Conservation (phyloP, 2,888 invertebrate genomes). For the Hypomecis punctinalis region DNA sequence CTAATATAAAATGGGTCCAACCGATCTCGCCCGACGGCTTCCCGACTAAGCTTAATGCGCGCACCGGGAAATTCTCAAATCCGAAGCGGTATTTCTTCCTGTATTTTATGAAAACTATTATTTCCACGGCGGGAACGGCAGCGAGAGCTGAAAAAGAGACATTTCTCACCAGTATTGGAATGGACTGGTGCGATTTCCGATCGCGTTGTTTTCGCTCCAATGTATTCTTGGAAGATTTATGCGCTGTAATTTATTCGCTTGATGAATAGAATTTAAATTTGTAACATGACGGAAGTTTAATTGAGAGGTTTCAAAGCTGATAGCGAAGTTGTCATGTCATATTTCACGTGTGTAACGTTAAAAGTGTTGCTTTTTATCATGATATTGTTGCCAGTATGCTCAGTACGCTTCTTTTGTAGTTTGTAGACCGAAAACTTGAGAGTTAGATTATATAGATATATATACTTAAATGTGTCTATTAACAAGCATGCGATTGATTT, state of each 20-base stretch:
- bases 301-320: too few relatives aligned
- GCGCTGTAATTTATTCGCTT: not conserved
- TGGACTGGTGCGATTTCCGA: conserved; percentile 8
- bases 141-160: conserved; percentile 4
- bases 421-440: too few relatives aligned
- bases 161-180: conserved; percentile 9
- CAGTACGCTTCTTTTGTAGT: too few relatives aligned
- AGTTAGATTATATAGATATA: too few relatives aligned
- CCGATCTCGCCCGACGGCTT: conserved; percentile 23
- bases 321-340: too few relatives aligned
- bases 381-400: too few relatives aligned
- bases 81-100: conserved; percentile 11
- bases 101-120: conserved; percentile 37
- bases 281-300: too few relatives aligned
- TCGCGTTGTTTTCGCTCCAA: conserved; percentile 10
- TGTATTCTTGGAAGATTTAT: not conserved
- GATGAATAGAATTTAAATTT: not conserved
- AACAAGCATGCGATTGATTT: too few relatives aligned
- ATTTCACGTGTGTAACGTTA: too few relatives aligned
- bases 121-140: conserved; percentile 27
- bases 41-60: conserved; percentile 30
- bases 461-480: too few relatives aligned
- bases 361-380: too few relatives aligned
- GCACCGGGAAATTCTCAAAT: conserved; percentile 28
- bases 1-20: conserved; percentile 20